Conservation (phyloP, 2,888 invertebrate genomes). For the Selenia dentaria region DNA sequence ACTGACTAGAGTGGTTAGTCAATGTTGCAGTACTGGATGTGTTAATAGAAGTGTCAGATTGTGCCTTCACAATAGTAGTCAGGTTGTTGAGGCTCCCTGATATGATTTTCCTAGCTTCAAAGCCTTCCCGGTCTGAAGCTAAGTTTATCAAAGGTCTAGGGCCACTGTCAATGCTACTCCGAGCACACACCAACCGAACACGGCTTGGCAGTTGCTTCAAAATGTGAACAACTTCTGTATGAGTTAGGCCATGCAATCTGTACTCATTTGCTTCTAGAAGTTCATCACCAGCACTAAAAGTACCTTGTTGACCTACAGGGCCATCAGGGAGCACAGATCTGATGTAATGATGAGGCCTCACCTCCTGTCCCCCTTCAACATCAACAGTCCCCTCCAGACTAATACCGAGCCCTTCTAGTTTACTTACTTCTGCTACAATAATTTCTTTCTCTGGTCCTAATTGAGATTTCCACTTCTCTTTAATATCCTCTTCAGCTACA, state of each 20-base stretch:
- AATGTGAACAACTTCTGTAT: slow-evolving; percentile 98
- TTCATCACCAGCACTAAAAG: slow-evolving; percentile 97
- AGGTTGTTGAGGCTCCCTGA: slow-evolving; percentile 95
- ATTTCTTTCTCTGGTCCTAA: slow-evolving; percentile 94
- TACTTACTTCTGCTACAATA: slow-evolving; percentile 95
- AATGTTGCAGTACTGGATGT: slow-evolving; percentile 94
- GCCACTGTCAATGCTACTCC: slow-evolving; percentile 87
- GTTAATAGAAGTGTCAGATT: slow-evolving; percentile 96
- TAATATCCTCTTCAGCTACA: slow-evolving; percentile 86
- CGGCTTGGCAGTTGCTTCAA: slow-evolving; percentile 96
- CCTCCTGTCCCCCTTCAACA: slow-evolving; percentile 98
- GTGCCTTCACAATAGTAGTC: slow-evolving; percentile 94
- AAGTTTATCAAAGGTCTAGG: slow-evolving; percentile 90
- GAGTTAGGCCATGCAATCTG: slow-evolving; percentile 95
- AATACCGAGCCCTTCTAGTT: slow-evolving; percentile 97
- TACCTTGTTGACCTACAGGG: slow-evolving; percentile 96
- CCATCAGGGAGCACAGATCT: slow-evolving; percentile 98
- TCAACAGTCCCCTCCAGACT: slow-evolving; percentile 99
- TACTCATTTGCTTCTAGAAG: slow-evolving; percentile 98
- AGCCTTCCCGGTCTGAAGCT: slow-evolving; percentile 91
- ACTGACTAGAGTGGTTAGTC: slow-evolving; percentile 87
- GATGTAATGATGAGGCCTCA: slow-evolving; percentile 99
- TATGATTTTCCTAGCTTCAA: slow-evolving; percentile 92
- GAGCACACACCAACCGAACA: slow-evolving; percentile 96
- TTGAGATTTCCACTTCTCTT: slow-evolving; percentile 91